Base-by-base conservation (phyloP, 2,113 vertebrate genomes). In the Malurus melanocephalus region DNA sequence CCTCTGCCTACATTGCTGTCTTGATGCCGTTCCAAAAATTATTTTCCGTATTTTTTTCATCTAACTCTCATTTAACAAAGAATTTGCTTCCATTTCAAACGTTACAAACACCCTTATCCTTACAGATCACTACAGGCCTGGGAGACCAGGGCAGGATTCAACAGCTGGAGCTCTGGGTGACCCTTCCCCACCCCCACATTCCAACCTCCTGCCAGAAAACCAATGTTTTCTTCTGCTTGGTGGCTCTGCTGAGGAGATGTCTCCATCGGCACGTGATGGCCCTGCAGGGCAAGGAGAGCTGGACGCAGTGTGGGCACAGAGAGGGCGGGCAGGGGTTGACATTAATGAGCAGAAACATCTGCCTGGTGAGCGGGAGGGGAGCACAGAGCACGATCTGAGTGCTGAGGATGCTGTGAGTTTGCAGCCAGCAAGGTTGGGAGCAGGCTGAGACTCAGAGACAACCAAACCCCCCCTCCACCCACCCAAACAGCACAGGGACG, bases 371-470 rank as follows among this genome's bases (percentile, higher is more conserved):
- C 51, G 19, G 80, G n/a, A 66, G 72, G 11, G 42, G 52, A 32
- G 57, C 65, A 5, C 40, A 4, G 79, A 22, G 23, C 1, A 0
- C 38, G 55, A 14, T 22, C 33, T 3, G 59, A 76, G 85, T 74
- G 18, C 45, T 0, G 3, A 0, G 2, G 51, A 3, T 0, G 27
- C 4, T 15, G 23, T 3, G 56, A 80, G 81, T 2, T 60, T 17
- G 0, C 60, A 20, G 27, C 0, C 3, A 67, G 73, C 49, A 4
- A 10, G 32, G 17, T 24, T 13, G 22, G n/a, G 43, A 56, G 46
- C 72, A 14, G 28, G 12, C 17, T 27, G 3, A 1, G 32, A 11
- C 20, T 40, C 33, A 4, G 1, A 40, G 11, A 2, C 1, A 4
- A 52, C n/a, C 60, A 4, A 51, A 40, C 13, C 78, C 68, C 21